Conservation (phyloP, 2,888 invertebrate species). For the Loripinus fragilis region DNA sequence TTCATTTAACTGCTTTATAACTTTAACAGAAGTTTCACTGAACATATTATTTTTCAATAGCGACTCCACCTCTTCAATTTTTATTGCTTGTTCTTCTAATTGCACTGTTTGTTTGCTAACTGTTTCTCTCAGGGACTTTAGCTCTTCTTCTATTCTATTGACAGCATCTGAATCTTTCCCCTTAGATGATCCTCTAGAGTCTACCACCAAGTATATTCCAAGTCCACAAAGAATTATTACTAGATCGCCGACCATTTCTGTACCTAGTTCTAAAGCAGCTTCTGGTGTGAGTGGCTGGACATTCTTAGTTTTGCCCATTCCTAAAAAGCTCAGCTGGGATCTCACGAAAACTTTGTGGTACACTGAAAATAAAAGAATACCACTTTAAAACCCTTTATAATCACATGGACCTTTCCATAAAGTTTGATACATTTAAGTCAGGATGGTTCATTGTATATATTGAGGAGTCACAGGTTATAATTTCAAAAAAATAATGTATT, state of each 20-base stretch:
- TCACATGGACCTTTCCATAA: too few species aligned
- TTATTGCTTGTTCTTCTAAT: slow-evolving; percentile 33
- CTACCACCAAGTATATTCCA: slow-evolving; percentile 43
- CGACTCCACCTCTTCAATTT: slow-evolving; percentile 37
- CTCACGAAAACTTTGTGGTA: slow-evolving; percentile 45
- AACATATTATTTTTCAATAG: slow-evolving; percentile 36
- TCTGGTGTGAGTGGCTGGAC: slow-evolving; percentile 49
- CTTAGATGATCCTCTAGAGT: slow-evolving; percentile 22
- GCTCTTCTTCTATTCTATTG: slow-evolving; percentile 33
- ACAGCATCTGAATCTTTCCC: slow-evolving; percentile 32
- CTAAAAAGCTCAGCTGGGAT: slow-evolving; percentile 32
- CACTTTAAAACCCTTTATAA: not conserved
- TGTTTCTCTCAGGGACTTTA: slow-evolving; percentile 30
- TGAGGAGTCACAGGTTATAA: too few species aligned
- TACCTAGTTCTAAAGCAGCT: slow-evolving; percentile 52
- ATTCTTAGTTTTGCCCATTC: slow-evolving; percentile 44
- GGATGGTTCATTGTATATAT: too few species aligned
- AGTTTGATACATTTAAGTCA: too few species aligned
- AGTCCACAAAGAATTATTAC: slow-evolving; percentile 44
- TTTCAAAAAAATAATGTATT: too few species aligned
- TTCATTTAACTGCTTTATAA: slow-evolving; percentile 16
- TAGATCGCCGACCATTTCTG: slow-evolving; percentile 47
- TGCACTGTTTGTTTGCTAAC: slow-evolving; percentile 37
- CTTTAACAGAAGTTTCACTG: slow-evolving; percentile 33
- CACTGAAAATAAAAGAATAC: slow-evolving; percentile 33